A percentile compares a stretch with the other conserved stretches of the same genome.
These are phyloP conservation scores for Mongoloraphidia duomilia DNA, from an alignment of 2,888 invertebrate genomes.

Conservation along the genomic window DNA sequence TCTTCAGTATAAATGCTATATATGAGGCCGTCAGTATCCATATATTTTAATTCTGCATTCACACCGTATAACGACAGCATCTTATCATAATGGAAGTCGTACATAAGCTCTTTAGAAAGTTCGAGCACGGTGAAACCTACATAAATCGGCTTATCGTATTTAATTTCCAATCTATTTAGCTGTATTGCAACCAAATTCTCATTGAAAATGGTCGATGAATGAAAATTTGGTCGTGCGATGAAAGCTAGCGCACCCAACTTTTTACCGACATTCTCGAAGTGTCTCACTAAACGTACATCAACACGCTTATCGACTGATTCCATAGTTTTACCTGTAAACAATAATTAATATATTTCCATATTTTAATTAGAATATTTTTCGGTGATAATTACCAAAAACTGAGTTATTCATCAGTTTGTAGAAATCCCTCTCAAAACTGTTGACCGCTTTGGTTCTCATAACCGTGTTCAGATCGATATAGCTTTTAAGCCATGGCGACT, in stretches of 20 bases:
- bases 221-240: conserved; percentile 22
- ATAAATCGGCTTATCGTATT: conserved; percentile 26
- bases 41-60: conserved; percentile 17
- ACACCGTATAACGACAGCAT: conserved; percentile 19
- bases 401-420: conserved; percentile 25
- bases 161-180: conserved; percentile 16
- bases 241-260: conserved; percentile 19
- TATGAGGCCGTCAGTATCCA: conserved; percentile 21
- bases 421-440: conserved; percentile 11
- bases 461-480: conserved; percentile 27
- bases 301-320: too few species aligned
- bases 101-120: conserved; percentile 25
- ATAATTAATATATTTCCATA: conserved; percentile 12
- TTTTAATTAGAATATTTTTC: too few species aligned
- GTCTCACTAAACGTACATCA: background rate
- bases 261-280: conserved; percentile 7
- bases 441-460: conserved; percentile 15
- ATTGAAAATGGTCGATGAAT: conserved; percentile 19
- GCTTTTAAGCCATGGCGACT: conserved; percentile 23
- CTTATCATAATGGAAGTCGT: conserved; percentile 24
- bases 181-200: conserved; percentile 24
- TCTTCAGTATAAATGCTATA: conserved; percentile 21
- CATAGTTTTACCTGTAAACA: background rate
- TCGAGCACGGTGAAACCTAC: conserved; percentile 26
- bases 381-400: too few species aligned